Evolutionary conservation across 2,797 vertebrate genomes (phyloP).

Genomic region (Rhynchonycteris naso): DNA sequence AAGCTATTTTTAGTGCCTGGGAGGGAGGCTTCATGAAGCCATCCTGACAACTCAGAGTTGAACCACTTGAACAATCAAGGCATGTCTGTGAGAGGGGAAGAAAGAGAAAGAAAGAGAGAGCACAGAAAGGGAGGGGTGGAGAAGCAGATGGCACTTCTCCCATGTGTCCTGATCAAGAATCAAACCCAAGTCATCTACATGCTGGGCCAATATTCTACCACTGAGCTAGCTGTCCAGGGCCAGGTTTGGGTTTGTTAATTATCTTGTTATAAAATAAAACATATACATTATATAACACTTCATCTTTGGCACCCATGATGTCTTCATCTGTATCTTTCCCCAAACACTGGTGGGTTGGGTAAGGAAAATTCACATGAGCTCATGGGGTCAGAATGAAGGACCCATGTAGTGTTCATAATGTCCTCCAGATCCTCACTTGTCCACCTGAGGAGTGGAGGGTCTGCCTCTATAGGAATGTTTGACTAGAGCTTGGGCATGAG

Average conservation of each 20-base stretch:
- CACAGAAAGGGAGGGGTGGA: too few relatives aligned
- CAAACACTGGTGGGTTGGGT: neutral
- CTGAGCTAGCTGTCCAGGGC: too few relatives aligned
- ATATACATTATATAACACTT: neutral
- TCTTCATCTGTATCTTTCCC: neutral
- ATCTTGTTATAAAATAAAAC: neutral
- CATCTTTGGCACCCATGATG: neutral
- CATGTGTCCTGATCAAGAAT: too few relatives aligned
- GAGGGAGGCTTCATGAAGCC: too few relatives aligned
- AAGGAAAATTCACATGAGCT: neutral
- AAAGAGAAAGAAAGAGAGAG: too few relatives aligned
- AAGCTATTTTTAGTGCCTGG: too few relatives aligned
- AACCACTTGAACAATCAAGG: too few relatives aligned
- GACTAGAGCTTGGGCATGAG: neutral
- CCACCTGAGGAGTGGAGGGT: neutral
- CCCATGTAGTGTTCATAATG: fast-evolving
- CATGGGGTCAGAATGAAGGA: neutral
- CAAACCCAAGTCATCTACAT: too few relatives aligned
- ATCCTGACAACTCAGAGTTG: too few relatives aligned
- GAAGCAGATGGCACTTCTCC: too few relatives aligned
- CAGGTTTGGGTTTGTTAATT: neutral
- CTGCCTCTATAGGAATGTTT: neutral
- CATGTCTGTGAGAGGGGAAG: too few relatives aligned
- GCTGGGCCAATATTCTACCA: too few relatives aligned
- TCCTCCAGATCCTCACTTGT: neutral